Evolutionary conservation across 2,113 vertebrate genomes (phyloP).

Genomic region (Paradoxurus hermaphroditus): DNA sequence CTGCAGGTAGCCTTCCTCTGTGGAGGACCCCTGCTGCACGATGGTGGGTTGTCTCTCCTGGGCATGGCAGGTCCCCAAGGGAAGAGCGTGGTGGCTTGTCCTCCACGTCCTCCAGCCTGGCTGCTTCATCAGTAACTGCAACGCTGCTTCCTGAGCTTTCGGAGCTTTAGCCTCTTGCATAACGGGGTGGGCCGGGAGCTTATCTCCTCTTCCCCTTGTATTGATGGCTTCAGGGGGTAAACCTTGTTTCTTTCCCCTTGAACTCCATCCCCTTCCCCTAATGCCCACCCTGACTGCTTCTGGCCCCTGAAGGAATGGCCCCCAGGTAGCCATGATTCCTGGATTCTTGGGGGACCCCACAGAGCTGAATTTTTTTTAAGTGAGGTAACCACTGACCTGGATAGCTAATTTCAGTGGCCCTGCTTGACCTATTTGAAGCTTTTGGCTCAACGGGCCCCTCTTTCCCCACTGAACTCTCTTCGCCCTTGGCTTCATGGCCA

Average conservation of each 20-base stretch:
- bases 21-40: constrained; percentile 26
- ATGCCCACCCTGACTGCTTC: neutral
- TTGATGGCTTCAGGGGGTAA: neutral
- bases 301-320: neutral
- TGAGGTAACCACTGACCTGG: neutral
- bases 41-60: neutral
- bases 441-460: neutral
- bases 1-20: neutral
- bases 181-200: constrained; percentile 24
- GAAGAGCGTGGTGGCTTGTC: constrained; percentile 59
- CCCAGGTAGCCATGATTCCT: neutral
- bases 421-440: neutral
- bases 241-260: neutral
- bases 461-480: neutral
- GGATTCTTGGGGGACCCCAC: neutral
- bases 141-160: constrained; percentile 39
- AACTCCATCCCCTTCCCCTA: neutral
- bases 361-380: neutral
- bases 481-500: neutral
- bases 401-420: neutral
- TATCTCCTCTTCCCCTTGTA: constrained; percentile 8
- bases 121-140: constrained; percentile 41
- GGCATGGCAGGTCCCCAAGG: constrained; percentile 31
- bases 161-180: too few species aligned
- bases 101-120: constrained; percentile 32